Evolutionary conservation across 1,140 invertebrate species (phyloP).

Genomic region (Odontomachus brunneus): DNA sequence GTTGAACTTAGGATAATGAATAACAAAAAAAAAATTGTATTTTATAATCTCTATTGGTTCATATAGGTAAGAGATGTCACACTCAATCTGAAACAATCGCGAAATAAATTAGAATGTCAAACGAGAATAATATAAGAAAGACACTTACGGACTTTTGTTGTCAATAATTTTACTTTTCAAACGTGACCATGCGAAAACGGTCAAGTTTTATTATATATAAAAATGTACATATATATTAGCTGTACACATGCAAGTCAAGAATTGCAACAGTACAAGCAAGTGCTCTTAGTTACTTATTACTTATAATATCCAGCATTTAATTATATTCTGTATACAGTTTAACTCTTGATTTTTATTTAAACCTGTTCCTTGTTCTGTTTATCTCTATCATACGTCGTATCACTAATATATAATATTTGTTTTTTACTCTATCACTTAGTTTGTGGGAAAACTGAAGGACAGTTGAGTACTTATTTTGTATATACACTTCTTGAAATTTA

Average conservation of each 20-base stretch:
- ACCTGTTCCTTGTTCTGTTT: conserved; percentile 72
- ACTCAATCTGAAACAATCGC: background rate
- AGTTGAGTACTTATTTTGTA: conserved; percentile 59
- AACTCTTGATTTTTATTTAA: conserved; percentile 74
- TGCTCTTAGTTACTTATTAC: conserved; percentile 80
- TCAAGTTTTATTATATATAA: conserved; percentile 79
- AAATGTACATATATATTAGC: conserved; percentile 83
- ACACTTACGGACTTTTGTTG: conserved; percentile 63
- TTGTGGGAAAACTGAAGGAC: conserved; percentile 72
- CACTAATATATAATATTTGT: conserved; percentile 65
- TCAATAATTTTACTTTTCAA: conserved; percentile 74
- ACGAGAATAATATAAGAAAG: conserved; percentile 49
- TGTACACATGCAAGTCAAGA: conserved; percentile 81
- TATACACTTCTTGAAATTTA: conserved; percentile 66
- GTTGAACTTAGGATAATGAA: background rate
- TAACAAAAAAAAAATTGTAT: background rate
- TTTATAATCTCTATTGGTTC: background rate
- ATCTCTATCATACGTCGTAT: conserved; percentile 73
- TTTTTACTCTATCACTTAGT: conserved; percentile 64
- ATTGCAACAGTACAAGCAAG: conserved; percentile 82
- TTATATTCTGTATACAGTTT: conserved; percentile 77
- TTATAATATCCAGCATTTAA: conserved; percentile 76
- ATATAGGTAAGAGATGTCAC: background rate
- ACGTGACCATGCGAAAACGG: conserved; percentile 63
- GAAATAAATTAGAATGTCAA: background rate